A percentile compares a stretch with the other conserved stretches of the same genome.
These are phyloP conservation scores for Cephus spinipes DNA, from an alignment of 2,888 invertebrate genomes.

Conservation along the genomic window DNA sequence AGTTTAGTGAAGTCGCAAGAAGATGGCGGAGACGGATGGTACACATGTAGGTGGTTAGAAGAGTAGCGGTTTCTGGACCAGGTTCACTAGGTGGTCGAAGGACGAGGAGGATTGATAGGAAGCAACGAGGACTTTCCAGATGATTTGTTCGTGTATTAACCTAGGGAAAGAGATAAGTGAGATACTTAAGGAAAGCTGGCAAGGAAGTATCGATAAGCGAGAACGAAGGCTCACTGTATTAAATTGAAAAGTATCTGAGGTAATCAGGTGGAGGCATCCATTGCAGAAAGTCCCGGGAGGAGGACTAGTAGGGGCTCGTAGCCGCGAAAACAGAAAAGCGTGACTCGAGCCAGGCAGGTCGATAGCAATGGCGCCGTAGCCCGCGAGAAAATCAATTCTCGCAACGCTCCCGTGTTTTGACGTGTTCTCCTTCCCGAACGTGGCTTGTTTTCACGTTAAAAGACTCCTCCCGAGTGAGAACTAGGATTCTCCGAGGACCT, in stretches of 20 bases:
- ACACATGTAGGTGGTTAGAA: background rate
- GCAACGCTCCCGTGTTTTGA: conserved; percentile 54
- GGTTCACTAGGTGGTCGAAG: background rate
- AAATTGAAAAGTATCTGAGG: background rate
- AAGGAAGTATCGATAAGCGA: background rate
- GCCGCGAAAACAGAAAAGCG: conserved; percentile 36
- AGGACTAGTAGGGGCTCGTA: background rate
- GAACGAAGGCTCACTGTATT: background rate
- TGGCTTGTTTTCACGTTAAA: background rate
- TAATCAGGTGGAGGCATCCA: background rate
- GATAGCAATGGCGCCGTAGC: conserved; percentile 63
- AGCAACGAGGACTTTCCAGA: background rate
- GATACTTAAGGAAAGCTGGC: background rate
- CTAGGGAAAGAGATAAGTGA: background rate
- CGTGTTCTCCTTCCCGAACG: conserved; percentile 26
- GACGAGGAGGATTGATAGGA: background rate
- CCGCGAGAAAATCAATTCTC: conserved; percentile 61
- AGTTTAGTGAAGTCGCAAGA: background rate
- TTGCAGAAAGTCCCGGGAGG: background rate
- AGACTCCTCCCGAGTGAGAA: background rate
- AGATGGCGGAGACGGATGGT: background rate
- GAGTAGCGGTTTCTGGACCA: background rate
- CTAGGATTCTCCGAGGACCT: background rate
- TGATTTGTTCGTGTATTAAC: background rate
- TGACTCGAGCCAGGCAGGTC: conserved; percentile 51